These are phyloP conservation scores for Tetramorium alpestre DNA, from an alignment of 1,140 invertebrate species.

Conservation along the genomic window DNA sequence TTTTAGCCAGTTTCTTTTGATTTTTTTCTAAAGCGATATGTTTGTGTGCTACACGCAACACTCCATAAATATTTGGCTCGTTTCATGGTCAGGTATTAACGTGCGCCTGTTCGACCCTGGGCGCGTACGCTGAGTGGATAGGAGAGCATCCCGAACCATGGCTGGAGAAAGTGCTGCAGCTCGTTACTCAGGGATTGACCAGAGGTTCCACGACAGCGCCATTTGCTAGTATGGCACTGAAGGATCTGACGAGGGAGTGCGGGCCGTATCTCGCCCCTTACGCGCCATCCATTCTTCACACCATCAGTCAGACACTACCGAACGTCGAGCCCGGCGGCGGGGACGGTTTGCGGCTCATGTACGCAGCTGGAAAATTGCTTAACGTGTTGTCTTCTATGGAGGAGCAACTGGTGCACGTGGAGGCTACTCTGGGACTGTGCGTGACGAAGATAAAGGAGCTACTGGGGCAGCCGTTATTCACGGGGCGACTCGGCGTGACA, in stretches of 20 bases:
- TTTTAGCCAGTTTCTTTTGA: not conserved
- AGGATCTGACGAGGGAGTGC: constrained; percentile 94
- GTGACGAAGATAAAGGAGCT: constrained; percentile 88
- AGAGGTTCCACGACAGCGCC: constrained; percentile 89
- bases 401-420: constrained; percentile 89
- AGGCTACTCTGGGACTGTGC: constrained; percentile 89
- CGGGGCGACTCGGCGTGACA: constrained; percentile 67
- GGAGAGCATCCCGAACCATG: constrained; percentile 90
- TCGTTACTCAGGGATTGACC: constrained; percentile 89
- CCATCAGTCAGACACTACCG: constrained; percentile 77
- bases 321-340: constrained; percentile 74
- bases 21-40: not conserved
- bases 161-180: constrained; percentile 89
- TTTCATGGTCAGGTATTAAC: constrained; percentile 75
- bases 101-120: constrained; percentile 83
- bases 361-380: constrained; percentile 91
- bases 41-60: not conserved
- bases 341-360: constrained; percentile 91
- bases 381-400: constrained; percentile 87
- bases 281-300: constrained; percentile 85
- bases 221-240: constrained; percentile 94
- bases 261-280: constrained; percentile 90
- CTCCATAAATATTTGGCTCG: not conserved
- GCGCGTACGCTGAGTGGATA: constrained; percentile 94
- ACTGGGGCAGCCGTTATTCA: constrained; percentile 82